Base-by-base conservation (phyloP, 2,113 vertebrate species). In the Hyaena hyaena region DNA sequence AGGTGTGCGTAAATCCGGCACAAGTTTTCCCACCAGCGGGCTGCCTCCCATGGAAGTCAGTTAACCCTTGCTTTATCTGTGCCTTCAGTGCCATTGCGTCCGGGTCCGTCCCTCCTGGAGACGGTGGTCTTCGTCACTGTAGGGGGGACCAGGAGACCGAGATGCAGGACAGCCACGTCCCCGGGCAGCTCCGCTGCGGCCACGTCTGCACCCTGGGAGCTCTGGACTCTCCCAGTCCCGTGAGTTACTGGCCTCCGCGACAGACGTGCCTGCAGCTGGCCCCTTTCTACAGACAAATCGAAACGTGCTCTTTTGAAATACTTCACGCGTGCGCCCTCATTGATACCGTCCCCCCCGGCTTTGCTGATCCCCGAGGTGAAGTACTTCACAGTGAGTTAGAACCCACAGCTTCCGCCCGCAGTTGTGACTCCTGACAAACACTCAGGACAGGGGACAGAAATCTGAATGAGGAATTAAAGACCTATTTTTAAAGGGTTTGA, bases 381-480 rank as follows among this genome's bases (percentile, higher is more conserved):
- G 28, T 2, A 14, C 8, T 6, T 26, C n/a, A 31, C 14, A 19
- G 0, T 2, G 9, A 55, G n/a, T 28, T 55, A 2, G 24, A 26
- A 2, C 4, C 5, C 24, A 21, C 10, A 17, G n/a, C 48, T 50
- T 58, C 50, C 5, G 50, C 24, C 14, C 43, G 68, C 50, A 12
- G n/a, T 10, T 43, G 24, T 14, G 24, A 14, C n/a, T 15, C 12
- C 24, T 6, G 28, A 17, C 24, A 55, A 35, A 19, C 12, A 21
- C 16, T 1, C 50, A 3, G 66, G 8, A 17, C 23, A 1, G 7
- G 35, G 14, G 24, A 14, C n/a, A 31, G 50, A 16, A 8, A 31
- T 43, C 14, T 12, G n/a, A 28, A 35, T 0, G 33, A 88, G 68
- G 39, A 39, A 1, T 48, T 4, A 5, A 39, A 55, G 35, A n/a